Evolutionary conservation across 2,797 vertebrate species (phyloP).

Genomic region (Pangasius larnaudii): DNA sequence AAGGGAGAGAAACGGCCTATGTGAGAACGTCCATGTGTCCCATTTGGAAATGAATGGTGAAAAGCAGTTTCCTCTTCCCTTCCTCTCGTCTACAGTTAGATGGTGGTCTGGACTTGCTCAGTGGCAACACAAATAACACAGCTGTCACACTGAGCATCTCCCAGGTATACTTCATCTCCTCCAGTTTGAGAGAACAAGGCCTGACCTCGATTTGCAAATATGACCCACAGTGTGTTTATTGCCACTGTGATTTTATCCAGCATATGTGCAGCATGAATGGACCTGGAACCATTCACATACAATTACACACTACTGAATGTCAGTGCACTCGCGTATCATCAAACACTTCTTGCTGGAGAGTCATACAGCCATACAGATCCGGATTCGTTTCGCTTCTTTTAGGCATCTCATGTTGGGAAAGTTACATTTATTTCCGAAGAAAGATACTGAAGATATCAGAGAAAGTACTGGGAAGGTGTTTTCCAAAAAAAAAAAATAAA

Average conservation of each 20-base stretch:
- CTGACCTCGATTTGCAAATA: conserved; percentile 58
- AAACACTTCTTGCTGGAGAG: not conserved
- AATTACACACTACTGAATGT: conserved; percentile 23
- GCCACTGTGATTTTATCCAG: conserved; percentile 54
- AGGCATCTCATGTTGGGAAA: not conserved
- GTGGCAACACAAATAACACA: conserved; percentile 61
- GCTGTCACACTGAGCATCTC: conserved; percentile 59
- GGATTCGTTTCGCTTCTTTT: not conserved
- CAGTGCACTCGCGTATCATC: not conserved
- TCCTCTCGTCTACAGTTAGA: conserved; percentile 51
- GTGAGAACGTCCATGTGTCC: conserved; percentile 36
- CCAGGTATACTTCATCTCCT: conserved; percentile 60
- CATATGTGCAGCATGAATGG: conserved; percentile 24
- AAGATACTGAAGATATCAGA: not conserved
- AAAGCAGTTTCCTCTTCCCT: conserved; percentile 63
- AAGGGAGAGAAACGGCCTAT: conserved; percentile 22
- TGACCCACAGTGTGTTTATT: conserved; percentile 55
- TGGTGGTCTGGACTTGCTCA: conserved; percentile 61
- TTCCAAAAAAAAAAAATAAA: not conserved
- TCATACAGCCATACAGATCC: not conserved
- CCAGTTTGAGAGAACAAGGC: conserved; percentile 52
- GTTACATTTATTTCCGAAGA: not conserved
- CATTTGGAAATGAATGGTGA: conserved; percentile 59
- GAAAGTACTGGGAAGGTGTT: not conserved
- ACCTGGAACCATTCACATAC: conserved; percentile 22